Evolutionary conservation across 2,888 invertebrate genomes (phyloP).

Genomic region (Automeris io): DNA sequence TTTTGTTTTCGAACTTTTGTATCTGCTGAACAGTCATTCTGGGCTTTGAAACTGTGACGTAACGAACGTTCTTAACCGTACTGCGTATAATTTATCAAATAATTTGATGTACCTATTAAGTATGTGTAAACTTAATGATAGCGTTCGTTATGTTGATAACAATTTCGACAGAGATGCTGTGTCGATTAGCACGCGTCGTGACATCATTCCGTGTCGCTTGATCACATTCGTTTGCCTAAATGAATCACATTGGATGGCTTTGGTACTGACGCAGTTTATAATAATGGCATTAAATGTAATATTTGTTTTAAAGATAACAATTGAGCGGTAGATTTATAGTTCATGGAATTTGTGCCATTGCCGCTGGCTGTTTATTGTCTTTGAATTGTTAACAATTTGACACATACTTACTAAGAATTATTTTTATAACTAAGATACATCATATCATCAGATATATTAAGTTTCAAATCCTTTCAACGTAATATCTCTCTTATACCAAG

Average conservation of each 20-base stretch:
- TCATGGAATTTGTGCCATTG: not conserved
- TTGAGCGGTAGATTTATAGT: not conserved
- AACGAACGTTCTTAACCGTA: conserved; percentile 50
- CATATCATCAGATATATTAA: too few species aligned
- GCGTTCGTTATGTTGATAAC: conserved; percentile 34
- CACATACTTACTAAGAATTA: not conserved
- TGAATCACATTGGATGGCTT: conserved; percentile 51
- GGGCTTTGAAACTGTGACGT: conserved; percentile 44
- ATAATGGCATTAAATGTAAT: conserved; percentile 15
- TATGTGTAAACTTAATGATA: conserved; percentile 38
- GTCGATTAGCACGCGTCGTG: conserved; percentile 41
- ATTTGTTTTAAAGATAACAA: conserved; percentile 8
- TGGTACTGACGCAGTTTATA: conserved; percentile 28
- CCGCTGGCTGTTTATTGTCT: not conserved
- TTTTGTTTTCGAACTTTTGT: conserved; percentile 73
- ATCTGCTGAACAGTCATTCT: conserved; percentile 46
- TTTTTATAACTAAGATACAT: not conserved
- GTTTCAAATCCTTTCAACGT: too few species aligned
- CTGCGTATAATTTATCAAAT: conserved; percentile 36
- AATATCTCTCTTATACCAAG: too few species aligned
- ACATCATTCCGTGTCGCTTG: conserved; percentile 48
- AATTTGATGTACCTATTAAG: conserved; percentile 32
- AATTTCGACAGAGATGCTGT: conserved; percentile 43
- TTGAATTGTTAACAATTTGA: not conserved
- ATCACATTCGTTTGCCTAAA: conserved; percentile 42